These are phyloP conservation scores for Syrmaticus mikado DNA, from an alignment of 2,113 vertebrate genomes.

Conservation along the genomic window DNA sequence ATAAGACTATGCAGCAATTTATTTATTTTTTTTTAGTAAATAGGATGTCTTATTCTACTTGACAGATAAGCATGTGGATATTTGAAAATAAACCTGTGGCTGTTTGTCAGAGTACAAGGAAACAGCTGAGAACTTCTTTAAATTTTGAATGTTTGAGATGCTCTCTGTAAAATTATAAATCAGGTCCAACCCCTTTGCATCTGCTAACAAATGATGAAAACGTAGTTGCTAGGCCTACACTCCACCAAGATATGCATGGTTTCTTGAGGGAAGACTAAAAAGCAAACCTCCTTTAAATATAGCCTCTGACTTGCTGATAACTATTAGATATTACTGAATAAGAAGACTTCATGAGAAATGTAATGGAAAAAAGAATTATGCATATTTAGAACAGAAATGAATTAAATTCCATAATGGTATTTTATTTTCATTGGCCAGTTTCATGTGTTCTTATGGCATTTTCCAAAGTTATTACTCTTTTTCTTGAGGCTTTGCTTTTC, in stretches of 20 bases:
- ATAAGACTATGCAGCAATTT: background rate
- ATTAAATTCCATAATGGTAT: background rate
- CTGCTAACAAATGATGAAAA: background rate
- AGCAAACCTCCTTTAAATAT: background rate
- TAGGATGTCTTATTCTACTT: background rate
- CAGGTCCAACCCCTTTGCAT: background rate
- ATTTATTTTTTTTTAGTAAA: background rate
- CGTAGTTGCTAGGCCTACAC: background rate
- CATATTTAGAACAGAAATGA: background rate
- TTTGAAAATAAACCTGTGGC: background rate
- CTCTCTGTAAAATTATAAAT: background rate
- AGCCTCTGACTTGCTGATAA: background rate
- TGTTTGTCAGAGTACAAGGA: background rate
- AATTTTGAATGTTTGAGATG: background rate
- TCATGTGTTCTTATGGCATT: background rate
- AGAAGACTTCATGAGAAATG: background rate
- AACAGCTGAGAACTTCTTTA: background rate
- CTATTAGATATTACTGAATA: background rate
- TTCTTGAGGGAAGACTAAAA: background rate
- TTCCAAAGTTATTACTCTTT: background rate
- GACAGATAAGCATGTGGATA: accelerated
- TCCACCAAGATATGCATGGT: background rate
- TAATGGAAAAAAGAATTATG: background rate
- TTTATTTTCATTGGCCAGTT: background rate
- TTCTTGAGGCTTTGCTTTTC: background rate